These are phyloP conservation scores for Myocastor coypus DNA, from an alignment of 2,113 vertebrate genomes.

Conservation along the genomic window DNA sequence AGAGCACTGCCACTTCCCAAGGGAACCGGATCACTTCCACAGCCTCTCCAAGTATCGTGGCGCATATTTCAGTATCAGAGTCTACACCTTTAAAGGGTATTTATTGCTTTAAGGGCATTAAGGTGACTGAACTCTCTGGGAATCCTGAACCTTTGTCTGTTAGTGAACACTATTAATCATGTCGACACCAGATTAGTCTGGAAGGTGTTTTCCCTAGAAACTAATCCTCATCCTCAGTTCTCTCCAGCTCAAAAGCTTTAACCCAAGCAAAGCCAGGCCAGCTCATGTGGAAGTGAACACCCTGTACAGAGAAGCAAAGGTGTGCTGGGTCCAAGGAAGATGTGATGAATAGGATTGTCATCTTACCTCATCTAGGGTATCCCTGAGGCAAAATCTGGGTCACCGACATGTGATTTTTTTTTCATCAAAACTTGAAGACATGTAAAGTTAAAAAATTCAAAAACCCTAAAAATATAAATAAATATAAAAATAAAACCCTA, in stretches of 20 bases:
- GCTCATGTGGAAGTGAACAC: not conserved
- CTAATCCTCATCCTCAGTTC: slow-evolving; percentile 45
- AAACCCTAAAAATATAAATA: too few species aligned
- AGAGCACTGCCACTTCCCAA: not conserved
- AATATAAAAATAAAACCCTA: too few species aligned
- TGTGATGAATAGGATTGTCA: not conserved
- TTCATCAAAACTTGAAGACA: not conserved
- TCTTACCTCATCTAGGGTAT: not conserved
- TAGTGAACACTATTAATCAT: slow-evolving; percentile 71
- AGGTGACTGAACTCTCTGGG: slow-evolving; percentile 61
- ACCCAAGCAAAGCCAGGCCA: not conserved
- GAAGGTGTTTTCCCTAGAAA: slow-evolving; percentile 39
- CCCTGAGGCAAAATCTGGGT: not conserved
- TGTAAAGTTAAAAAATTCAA: slow-evolving; percentile 4
- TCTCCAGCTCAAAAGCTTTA: not conserved
- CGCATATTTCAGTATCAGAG: slow-evolving; percentile 68
- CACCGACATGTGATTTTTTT: not conserved
- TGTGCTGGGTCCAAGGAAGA: rapidly evolving
- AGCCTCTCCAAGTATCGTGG: slow-evolving; percentile 21
- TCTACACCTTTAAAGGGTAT: slow-evolving; percentile 50
- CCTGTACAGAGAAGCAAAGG: slow-evolving; percentile 16
- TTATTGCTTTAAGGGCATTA: slow-evolving; percentile 73
- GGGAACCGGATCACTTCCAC: slow-evolving; percentile 54
- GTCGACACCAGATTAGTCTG: not conserved
- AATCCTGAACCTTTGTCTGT: slow-evolving; percentile 62